Conservation (phyloP, 1,140 invertebrate species). For the Latrodectus geometricus region DNA sequence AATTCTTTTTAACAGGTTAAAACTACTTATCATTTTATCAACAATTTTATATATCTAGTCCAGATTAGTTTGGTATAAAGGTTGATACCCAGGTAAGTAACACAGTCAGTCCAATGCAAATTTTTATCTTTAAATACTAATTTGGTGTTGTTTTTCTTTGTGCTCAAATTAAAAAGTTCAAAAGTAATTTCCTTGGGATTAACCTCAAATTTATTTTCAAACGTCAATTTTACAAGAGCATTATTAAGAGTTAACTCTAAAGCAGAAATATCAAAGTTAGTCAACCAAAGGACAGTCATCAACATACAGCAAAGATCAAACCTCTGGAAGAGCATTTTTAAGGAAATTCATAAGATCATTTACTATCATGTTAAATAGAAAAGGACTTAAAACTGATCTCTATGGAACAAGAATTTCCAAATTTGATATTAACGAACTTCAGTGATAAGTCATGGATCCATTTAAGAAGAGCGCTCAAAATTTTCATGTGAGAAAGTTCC, state of each 20-base stretch:
- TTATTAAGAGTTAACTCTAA: background rate
- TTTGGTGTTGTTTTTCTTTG: background rate
- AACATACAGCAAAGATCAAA: background rate
- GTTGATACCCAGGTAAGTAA: background rate
- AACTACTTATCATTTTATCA: too few relatives aligned
- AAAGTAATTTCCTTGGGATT: background rate
- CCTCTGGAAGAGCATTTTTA: background rate
- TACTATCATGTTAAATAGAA: background rate
- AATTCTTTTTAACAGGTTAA: too few relatives aligned
- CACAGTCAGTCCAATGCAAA: background rate
- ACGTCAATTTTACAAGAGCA: background rate
- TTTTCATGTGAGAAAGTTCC: background rate
- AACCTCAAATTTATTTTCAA: background rate
- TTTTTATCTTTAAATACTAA: background rate
- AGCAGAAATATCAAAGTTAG: background rate
- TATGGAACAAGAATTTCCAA: slow-evolving; percentile 2
- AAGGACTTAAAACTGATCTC: background rate
- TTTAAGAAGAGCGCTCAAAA: background rate
- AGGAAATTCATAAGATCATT: background rate
- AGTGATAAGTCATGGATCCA: background rate
- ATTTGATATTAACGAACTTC: background rate
- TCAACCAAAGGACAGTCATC: slow-evolving; percentile 7
- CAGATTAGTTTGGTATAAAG: background rate
- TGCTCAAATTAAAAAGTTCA: slow-evolving; percentile 18
- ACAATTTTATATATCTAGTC: too few relatives aligned